Percentiles rank a stretch among this genome's conserved stretches.
Conservation (phyloP, 2,113 vertebrate species). For the Callipepla californica region DNA sequence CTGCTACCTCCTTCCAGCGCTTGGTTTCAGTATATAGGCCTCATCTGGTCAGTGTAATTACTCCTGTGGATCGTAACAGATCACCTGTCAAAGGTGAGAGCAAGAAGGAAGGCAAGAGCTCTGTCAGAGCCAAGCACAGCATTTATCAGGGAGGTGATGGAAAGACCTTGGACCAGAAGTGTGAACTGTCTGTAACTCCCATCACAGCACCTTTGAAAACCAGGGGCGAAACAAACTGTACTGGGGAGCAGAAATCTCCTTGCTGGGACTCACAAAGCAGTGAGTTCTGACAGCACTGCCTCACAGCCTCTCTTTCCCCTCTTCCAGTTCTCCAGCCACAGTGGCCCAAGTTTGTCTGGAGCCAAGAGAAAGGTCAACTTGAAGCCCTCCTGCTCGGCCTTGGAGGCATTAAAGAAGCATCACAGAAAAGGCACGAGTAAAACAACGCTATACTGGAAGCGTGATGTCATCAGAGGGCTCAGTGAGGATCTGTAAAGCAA, state of each 20-base stretch:
- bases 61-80: background rate
- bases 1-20: background rate
- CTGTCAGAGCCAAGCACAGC: background rate
- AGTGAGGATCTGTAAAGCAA: background rate
- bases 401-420: background rate
- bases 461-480: background rate
- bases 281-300: background rate
- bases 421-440: background rate
- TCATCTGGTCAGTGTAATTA: background rate
- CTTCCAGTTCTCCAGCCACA: background rate
- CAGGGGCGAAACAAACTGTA: background rate
- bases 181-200: background rate
- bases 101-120: background rate
- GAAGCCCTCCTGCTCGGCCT: background rate
- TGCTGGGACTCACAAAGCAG: background rate
- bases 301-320: background rate
- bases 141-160: background rate
- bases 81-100: background rate
- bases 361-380: background rate
- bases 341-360: background rate
- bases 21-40: background rate
- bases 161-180: background rate
- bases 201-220: background rate
- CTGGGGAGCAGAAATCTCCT: background rate
- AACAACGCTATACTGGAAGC: background rate